Conservation (phyloP, 2,113 vertebrate species). For the Dryoscopus gambensis region DNA sequence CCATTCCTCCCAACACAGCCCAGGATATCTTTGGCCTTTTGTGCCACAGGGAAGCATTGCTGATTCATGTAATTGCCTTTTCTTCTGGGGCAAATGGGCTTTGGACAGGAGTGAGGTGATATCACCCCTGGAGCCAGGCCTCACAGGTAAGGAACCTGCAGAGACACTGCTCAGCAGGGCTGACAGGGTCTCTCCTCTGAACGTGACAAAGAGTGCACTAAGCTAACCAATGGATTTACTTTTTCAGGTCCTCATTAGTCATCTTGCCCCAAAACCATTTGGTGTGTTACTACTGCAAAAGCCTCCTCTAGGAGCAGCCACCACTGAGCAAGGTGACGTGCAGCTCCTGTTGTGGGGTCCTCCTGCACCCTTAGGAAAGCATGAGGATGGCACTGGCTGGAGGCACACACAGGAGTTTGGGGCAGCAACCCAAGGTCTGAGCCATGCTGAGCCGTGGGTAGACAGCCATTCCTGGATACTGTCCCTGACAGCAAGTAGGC, state of each 20-base stretch:
- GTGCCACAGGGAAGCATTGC: not conserved
- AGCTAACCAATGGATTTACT: not conserved
- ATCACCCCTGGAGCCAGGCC: not conserved
- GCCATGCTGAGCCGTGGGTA: not conserved
- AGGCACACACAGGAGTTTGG: not conserved
- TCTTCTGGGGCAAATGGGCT: not conserved
- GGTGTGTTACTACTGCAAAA: not conserved
- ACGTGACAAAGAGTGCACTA: fast-evolving
- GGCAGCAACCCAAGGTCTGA: not conserved
- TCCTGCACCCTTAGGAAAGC: not conserved
- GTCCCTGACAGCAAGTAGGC: not conserved
- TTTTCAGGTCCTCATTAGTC: not conserved
- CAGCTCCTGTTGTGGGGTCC: not conserved
- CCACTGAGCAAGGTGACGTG: not conserved
- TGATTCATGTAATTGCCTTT: not conserved
- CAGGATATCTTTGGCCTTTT: not conserved
- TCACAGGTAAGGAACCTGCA: not conserved
- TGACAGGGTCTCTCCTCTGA: not conserved
- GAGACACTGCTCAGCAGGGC: not conserved
- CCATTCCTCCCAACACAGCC: not conserved
- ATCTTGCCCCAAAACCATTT: not conserved
- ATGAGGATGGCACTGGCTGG: not conserved
- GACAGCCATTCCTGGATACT: not conserved
- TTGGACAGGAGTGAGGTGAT: not conserved
- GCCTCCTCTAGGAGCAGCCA: not conserved